Evolutionary conservation across 2,888 invertebrate genomes (phyloP).

Genomic region (Acanthosoma haemorrhoidale): DNA sequence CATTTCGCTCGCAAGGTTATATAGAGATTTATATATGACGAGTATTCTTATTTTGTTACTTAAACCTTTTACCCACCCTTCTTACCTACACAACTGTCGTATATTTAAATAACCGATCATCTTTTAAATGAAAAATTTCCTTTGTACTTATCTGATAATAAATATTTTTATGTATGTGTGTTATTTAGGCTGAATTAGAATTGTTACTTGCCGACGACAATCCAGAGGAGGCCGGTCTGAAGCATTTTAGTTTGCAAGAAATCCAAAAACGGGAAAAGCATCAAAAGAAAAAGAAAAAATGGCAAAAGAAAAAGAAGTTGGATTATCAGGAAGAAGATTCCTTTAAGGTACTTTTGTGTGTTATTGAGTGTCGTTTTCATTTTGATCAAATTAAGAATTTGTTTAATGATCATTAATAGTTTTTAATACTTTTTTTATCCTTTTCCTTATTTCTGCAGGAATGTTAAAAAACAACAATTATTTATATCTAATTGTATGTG

Average conservation of each 20-base stretch:
- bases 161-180: too few species aligned
- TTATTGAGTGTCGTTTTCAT: too few species aligned
- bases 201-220: slow-evolving; percentile 63
- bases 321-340: slow-evolving; percentile 53
- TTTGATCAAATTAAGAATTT: too few species aligned
- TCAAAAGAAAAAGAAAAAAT: slow-evolving; percentile 51
- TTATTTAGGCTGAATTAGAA: slow-evolving; percentile 58
- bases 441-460: too few species aligned
- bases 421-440: too few species aligned
- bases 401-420: too few species aligned
- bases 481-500: too few species aligned
- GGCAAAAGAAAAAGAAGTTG: slow-evolving; percentile 43
- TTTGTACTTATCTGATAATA: neutral
- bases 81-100: neutral
- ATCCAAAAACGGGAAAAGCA: slow-evolving; percentile 60
- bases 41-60: too few species aligned
- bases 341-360: slow-evolving; percentile 46
- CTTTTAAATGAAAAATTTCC: neutral
- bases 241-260: slow-evolving; percentile 75
- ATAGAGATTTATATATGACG: too few species aligned
- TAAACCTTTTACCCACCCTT: too few species aligned
- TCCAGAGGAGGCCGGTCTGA: slow-evolving; percentile 54
- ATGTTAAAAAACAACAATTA: too few species aligned
- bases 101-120: neutral
- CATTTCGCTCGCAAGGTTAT: too few species aligned